Conservation (phyloP, 2,113 vertebrate genomes). For the Hemibagrus wyckioides region DNA sequence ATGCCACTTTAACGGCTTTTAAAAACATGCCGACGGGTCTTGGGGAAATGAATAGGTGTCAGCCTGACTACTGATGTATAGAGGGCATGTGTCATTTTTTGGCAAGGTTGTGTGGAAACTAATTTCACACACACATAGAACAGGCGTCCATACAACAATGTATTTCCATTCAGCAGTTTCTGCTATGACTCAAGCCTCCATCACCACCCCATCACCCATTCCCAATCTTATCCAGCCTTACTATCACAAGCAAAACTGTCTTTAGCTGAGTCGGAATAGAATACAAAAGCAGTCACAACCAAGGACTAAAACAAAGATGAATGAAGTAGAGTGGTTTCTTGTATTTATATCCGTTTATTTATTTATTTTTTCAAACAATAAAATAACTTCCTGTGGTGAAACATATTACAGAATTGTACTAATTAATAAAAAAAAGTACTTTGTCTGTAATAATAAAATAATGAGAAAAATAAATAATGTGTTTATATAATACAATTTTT, state of each 20-base stretch:
- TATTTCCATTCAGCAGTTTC: conserved; percentile 17
- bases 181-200: neutral
- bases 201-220: neutral
- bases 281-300: conserved; percentile 21
- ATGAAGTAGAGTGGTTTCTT: conserved; percentile 1
- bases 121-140: conserved; percentile 43
- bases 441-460: neutral
- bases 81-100: conserved; percentile 41
- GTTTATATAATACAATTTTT: neutral
- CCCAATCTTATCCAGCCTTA: conserved; percentile 22
- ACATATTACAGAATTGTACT: neutral
- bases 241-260: conserved; percentile 6
- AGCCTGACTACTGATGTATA: conserved; percentile 53
- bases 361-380: neutral
- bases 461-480: neutral
- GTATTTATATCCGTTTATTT: too few relatives aligned
- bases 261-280: neutral
- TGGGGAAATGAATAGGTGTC: conserved; percentile 38
- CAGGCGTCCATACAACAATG: conserved; percentile 20
- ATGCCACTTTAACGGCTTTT: conserved; percentile 62
- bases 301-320: conserved; percentile 10
- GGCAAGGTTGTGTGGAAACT: conserved; percentile 54
- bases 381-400: neutral
- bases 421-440: neutral
- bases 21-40: conserved; percentile 45